Evolutionary conservation across 2,113 vertebrate genomes (phyloP).

Genomic region (Podarcis cretensis): DNA sequence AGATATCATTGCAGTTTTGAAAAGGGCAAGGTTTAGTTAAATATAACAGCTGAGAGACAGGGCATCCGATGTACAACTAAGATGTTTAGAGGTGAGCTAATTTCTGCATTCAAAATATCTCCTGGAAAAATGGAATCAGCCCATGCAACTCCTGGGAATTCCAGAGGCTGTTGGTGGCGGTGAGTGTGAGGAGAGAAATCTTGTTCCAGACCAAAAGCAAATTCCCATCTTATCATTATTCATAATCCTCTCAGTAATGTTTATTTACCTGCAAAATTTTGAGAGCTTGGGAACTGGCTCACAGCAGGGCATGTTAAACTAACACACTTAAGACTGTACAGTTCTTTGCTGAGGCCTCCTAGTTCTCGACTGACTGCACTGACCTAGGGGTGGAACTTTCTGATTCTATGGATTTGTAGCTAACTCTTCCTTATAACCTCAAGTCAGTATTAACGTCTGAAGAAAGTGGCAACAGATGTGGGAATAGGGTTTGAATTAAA

Average conservation of each 20-base stretch:
- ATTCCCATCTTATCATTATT: slow-evolving; percentile 25
- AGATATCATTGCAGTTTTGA: neutral
- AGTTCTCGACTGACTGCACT: neutral
- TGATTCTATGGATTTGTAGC: neutral
- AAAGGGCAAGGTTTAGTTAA: neutral
- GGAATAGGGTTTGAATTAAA: neutral
- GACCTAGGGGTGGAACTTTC: neutral
- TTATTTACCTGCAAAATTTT: slow-evolving; percentile 3
- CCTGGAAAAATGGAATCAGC: neutral
- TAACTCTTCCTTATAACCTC: neutral
- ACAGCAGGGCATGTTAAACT: neutral
- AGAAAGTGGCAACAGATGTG: neutral
- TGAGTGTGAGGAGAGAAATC: neutral
- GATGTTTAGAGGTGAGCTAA: neutral
- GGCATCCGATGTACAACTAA: neutral
- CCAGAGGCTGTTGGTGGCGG: slow-evolving; percentile 4
- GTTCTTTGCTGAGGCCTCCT: neutral
- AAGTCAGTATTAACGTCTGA: neutral
- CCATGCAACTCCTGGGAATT: slow-evolving; percentile 21
- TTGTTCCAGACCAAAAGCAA: neutral
- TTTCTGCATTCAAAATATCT: slow-evolving; percentile 13
- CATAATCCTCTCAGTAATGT: neutral
- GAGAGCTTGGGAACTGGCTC: neutral
- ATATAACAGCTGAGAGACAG: neutral
- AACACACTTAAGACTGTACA: neutral